A percentile compares a stretch with the other conserved stretches of the same genome.
Evolutionary conservation across 2,797 vertebrate genomes (phyloP).

Genomic region (Cirrhinus mrigala): DNA sequence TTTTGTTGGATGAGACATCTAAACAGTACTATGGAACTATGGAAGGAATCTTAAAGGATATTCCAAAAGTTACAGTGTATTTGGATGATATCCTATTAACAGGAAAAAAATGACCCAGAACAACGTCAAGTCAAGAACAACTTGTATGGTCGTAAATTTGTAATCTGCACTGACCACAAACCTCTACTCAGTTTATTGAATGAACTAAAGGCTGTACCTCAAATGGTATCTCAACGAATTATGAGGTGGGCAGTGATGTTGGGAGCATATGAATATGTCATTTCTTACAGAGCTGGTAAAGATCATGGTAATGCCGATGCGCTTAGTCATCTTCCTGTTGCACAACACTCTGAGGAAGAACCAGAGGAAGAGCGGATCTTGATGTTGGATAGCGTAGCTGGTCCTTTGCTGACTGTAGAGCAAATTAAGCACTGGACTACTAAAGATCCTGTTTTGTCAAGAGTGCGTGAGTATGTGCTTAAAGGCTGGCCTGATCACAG

Average conservation of each 20-base stretch:
- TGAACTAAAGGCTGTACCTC: background rate
- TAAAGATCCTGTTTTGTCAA: background rate
- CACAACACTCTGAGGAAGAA: background rate
- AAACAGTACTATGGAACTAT: background rate
- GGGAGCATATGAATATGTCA: background rate
- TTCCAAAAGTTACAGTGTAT: background rate
- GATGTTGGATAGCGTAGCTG: background rate
- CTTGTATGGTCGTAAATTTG: background rate
- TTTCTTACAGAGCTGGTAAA: background rate
- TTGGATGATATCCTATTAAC: background rate
- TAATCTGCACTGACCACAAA: background rate
- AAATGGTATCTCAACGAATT: background rate
- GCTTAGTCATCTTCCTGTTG: background rate
- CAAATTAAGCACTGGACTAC: background rate
- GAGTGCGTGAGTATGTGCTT: background rate
- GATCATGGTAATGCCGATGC: background rate
- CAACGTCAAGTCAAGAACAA: background rate
- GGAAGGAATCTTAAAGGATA: background rate
- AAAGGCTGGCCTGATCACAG: background rate
- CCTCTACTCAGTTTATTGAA: background rate
- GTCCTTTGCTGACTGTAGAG: background rate
- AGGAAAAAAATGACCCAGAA: background rate
- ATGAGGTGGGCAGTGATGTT: slow-evolving; percentile 1
- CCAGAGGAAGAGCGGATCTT: background rate
- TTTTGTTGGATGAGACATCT: background rate